Conservation (phyloP, 2,888 invertebrate genomes). For the Trichopria drosophilae region DNA sequence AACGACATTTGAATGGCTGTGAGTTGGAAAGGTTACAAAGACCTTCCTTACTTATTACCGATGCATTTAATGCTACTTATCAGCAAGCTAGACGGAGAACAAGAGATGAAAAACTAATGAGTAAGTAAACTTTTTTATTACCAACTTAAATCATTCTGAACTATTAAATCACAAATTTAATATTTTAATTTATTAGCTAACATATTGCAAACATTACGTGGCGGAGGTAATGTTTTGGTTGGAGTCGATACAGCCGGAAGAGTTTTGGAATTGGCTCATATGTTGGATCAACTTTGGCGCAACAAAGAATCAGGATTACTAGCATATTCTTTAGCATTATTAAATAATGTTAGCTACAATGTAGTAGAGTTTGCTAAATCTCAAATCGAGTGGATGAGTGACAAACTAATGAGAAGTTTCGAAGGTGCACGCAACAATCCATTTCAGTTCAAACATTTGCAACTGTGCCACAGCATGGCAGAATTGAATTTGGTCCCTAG, state of each 20-base stretch:
- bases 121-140: constrained; percentile 60
- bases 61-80: constrained; percentile 93
- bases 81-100: constrained; percentile 86
- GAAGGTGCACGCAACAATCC: constrained; percentile 92
- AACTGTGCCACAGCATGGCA: constrained; percentile 87
- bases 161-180: constrained; percentile 3
- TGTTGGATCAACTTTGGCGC: constrained; percentile 92
- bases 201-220: constrained; percentile 88
- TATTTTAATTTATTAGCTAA: constrained; percentile 79
- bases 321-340: constrained; percentile 88
- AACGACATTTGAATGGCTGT: constrained; percentile 94
- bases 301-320: constrained; percentile 94
- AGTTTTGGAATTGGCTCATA: constrained; percentile 92
- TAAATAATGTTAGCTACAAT: constrained; percentile 97
- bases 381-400: constrained; percentile 99
- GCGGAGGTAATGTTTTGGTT: constrained; percentile 93
- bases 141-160: constrained; percentile 1
- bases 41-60: constrained; percentile 92
- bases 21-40: constrained; percentile 87
- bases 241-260: constrained; percentile 97
- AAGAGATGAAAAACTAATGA: constrained; percentile 95
- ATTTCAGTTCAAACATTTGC: constrained; percentile 91
- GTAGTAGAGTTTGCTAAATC: constrained; percentile 99
- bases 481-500: constrained; percentile 86
- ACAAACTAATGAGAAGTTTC: constrained; percentile 91